These are phyloP conservation scores for Kryptolebias marmoratus DNA, from an alignment of 2,113 vertebrate genomes.

Conservation along the genomic window DNA sequence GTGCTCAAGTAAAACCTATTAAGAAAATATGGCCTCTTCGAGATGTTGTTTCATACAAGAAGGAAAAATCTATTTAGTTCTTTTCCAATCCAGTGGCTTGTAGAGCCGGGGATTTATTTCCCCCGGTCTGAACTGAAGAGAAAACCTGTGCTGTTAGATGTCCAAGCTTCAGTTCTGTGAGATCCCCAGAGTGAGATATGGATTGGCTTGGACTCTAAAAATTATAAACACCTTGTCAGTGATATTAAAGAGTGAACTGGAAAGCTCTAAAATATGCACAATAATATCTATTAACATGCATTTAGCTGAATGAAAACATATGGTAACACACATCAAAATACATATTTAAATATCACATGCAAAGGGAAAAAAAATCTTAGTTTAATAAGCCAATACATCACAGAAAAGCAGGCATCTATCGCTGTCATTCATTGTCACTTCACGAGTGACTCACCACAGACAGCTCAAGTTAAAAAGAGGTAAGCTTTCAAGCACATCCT, in stretches of 20 bases:
- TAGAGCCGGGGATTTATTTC: constrained; percentile 61
- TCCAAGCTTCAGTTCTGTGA: constrained; percentile 55
- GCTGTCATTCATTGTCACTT: constrained; percentile 54
- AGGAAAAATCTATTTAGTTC: constrained; percentile 68
- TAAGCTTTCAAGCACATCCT: constrained; percentile 43
- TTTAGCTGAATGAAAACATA: too few species aligned
- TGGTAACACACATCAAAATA: constrained; percentile 2
- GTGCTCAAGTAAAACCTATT: constrained; percentile 69
- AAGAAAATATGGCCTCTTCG: constrained; percentile 66
- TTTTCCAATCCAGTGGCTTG: constrained; percentile 75
- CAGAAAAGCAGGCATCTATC: constrained; percentile 68
- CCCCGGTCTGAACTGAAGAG: constrained; percentile 45
- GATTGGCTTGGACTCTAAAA: constrained; percentile 47
- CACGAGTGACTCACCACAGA: constrained; percentile 40
- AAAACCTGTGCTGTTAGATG: constrained; percentile 59
- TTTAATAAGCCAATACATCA: constrained; percentile 62
- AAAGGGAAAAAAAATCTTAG: constrained; percentile 12
- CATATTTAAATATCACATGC: neutral
- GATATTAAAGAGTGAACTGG: constrained; percentile 33
- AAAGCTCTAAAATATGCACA: constrained; percentile 27
- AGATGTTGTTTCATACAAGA: constrained; percentile 61
- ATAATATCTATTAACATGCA: too few species aligned
- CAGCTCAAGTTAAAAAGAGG: constrained; percentile 56
- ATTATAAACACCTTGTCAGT: constrained; percentile 56
- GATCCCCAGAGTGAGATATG: constrained; percentile 64